phyloP scores from a whole-genome alignment of 2,797 vertebrate species.

The Lates japonicus region DNA sequence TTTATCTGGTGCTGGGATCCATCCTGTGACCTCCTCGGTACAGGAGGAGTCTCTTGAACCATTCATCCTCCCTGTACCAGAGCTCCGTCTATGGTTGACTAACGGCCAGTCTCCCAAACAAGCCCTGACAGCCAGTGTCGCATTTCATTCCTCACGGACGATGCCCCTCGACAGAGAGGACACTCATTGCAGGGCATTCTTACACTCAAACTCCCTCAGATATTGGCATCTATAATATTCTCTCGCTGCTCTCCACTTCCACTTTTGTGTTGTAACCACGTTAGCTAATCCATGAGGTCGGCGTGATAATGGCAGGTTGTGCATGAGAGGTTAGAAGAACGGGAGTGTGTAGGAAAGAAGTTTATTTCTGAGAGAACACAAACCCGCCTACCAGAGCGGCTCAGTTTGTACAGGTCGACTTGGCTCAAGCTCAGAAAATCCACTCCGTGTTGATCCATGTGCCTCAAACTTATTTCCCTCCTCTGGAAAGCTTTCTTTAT shows the following conservation, averaged over 20 bases:
- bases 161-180: constrained; percentile 73
- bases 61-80: constrained; percentile 28
- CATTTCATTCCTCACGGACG: constrained; percentile 78
- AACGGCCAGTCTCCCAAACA: constrained; percentile 66
- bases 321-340: constrained; percentile 13
- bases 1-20: constrained; percentile 11
- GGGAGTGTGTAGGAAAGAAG: constrained; percentile 19
- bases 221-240: constrained; percentile 59
- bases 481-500: constrained; percentile 46
- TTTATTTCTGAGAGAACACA: constrained; percentile 17
- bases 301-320: constrained; percentile 3
- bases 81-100: constrained; percentile 47
- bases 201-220: constrained; percentile 27
- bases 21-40: constrained; percentile 8
- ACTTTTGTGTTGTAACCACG: constrained; percentile 32
- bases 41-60: constrained; percentile 15
- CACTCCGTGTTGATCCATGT: constrained; percentile 29
- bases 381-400: constrained; percentile 4
- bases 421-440: constrained; percentile 34
- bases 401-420: constrained; percentile 28
- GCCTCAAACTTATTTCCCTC: constrained; percentile 26
- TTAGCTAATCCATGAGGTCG: constrained; percentile 48
- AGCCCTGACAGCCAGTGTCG: constrained; percentile 75
- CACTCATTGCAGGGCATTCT: constrained; percentile 61
- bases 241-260: constrained; percentile 1